A percentile compares a stretch with the other conserved stretches of the same genome.
Evolutionary conservation across 2,797 vertebrate genomes (phyloP).

Genomic region (Emydoidea blandingii): DNA sequence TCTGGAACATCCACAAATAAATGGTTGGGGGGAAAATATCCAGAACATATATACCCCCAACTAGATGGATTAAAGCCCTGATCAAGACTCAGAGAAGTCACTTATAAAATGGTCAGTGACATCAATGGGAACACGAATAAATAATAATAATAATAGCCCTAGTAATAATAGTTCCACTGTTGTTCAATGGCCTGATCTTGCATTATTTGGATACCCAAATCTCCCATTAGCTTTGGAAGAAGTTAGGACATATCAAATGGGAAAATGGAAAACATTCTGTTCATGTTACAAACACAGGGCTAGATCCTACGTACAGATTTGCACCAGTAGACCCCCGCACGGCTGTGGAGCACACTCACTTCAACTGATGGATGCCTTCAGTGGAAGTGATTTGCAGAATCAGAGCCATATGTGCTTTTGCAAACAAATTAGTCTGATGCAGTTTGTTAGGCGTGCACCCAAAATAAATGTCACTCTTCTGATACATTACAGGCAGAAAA

Average conservation of each 20-base stretch:
- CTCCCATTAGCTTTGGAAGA: not conserved
- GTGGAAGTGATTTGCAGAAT: rapidly evolving
- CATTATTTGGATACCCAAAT: not conserved
- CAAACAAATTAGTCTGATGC: not conserved
- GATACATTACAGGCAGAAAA: not conserved
- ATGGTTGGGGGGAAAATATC: rapidly evolving
- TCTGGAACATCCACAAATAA: rapidly evolving
- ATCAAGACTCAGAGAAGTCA: rapidly evolving
- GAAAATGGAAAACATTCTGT: not conserved
- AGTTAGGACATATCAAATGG: not conserved
- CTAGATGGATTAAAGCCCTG: rapidly evolving
- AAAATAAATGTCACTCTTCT: not conserved
- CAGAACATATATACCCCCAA: not conserved
- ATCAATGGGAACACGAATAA: not conserved
- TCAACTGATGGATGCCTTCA: not conserved
- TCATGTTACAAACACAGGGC: not conserved
- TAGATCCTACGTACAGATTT: not conserved
- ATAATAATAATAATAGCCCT: rapidly evolving
- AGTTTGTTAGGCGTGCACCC: not conserved
- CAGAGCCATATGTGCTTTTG: rapidly evolving
- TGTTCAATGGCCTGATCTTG: not conserved
- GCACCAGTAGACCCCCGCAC: rapidly evolving
- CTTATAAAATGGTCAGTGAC: rapidly evolving
- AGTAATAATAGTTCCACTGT: rapidly evolving
- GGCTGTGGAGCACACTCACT: rapidly evolving